Base-by-base conservation (phyloP, 2,888 invertebrate genomes). In the Oasisia sp. region DNA sequence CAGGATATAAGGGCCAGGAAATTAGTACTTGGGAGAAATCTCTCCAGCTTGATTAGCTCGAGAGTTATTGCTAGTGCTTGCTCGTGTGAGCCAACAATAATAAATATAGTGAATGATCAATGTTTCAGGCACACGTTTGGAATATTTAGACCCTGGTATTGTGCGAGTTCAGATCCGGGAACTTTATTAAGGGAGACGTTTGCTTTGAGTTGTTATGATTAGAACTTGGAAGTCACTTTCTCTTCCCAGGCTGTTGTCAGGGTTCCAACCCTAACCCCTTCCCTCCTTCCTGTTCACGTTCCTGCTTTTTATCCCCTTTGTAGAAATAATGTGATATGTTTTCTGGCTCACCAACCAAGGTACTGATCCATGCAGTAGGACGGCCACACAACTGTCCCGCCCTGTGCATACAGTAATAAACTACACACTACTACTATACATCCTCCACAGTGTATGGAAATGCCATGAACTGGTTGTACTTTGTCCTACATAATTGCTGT, bases 31-130 rank as follows among this genome's bases (percentile, higher is more conserved):
- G 7, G 4, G 27, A 27, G 74, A 27, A 27, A 74, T 74, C n/a
- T n/a, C 74, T 19, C 74, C 14, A n/a, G 74, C 74, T 74, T 74
- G 74, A 74, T 74, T 74, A 74, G 74, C 74, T 74, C n/a, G 19
- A 74, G 74, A 74, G 74, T 74, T 74, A 74, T 74, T 74, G 74
- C 74, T 74, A 74, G 74, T 74, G 74, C 74, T 74, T 74, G 27
- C 74, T 19, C 19, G 74, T 19, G 74, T n/a, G n/a, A 74, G 74
- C 74, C 74, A 19, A 74, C 74, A 74, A 27, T 27, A 74, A 74
- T 74, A 50, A 14, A 50, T 50, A 12, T 50, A 74, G 27, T 19
- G 74, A 74, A 74, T n/a, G 27, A 7, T 74, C 74, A 74, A 74
- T 1, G 74, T 74, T 19, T 74, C 19, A 4, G 74, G 27, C 5